These are phyloP conservation scores for Hippopotamus amphibius DNA, from an alignment of 2,113 vertebrate genomes.

Conservation along the genomic window DNA sequence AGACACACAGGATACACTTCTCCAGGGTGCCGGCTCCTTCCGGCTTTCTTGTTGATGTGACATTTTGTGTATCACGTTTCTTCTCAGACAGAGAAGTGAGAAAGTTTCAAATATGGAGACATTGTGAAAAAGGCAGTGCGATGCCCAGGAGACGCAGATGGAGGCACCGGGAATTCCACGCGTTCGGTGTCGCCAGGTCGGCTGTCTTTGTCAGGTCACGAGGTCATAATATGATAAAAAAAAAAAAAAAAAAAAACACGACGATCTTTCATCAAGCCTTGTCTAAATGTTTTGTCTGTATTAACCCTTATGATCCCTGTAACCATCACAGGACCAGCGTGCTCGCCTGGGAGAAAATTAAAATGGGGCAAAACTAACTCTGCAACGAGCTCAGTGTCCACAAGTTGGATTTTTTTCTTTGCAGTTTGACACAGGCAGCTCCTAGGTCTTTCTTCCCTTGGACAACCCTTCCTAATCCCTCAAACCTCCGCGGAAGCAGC, in stretches of 20 bases:
- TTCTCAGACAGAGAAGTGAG: constrained; percentile 64
- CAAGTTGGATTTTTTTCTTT: background rate
- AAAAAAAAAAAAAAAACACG: background rate
- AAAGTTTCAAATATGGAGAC: constrained; percentile 46
- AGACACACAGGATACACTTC: background rate
- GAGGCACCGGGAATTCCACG: background rate
- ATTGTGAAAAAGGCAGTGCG: background rate
- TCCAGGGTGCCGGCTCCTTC: background rate
- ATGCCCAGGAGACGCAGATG: background rate
- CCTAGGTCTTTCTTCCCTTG: background rate
- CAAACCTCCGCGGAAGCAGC: background rate
- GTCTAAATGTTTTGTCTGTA: background rate
- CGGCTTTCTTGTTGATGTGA: constrained; percentile 6
- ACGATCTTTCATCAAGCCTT: background rate
- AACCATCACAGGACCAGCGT: background rate
- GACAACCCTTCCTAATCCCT: background rate
- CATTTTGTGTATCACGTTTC: constrained; percentile 61
- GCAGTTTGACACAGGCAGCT: background rate
- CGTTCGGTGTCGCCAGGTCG: background rate
- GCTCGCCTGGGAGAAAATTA: background rate
- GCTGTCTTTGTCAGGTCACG: background rate
- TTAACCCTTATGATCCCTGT: background rate
- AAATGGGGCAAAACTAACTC: background rate
- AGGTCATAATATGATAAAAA: background rate
- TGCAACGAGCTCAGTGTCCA: background rate